These are phyloP conservation scores for Lomographa bimaculata DNA, from an alignment of 2,888 invertebrate genomes.

Conservation along the genomic window DNA sequence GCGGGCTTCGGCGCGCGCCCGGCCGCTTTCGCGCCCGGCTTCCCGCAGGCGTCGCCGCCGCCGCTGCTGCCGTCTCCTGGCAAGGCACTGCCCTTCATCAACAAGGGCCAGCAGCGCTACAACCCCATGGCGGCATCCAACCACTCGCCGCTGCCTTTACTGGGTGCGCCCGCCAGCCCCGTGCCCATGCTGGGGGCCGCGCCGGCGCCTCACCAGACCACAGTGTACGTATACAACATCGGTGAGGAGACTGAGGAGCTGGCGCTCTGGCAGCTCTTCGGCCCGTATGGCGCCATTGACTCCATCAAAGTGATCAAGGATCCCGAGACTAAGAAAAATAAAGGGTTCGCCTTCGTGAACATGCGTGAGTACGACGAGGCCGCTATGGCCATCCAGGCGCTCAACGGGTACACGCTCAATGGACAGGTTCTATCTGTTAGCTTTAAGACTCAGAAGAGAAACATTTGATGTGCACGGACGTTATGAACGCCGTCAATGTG, in stretches of 20 bases:
- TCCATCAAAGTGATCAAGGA: conserved; percentile 82
- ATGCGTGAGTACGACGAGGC: conserved; percentile 83
- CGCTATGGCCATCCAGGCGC: conserved; percentile 79
- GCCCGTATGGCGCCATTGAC: conserved; percentile 80
- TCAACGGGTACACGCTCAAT: conserved; percentile 81
- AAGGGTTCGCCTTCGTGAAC: conserved; percentile 81
- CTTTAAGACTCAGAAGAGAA: conserved; percentile 83
- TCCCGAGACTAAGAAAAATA: conserved; percentile 81
- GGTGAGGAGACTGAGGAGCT: conserved; percentile 81
- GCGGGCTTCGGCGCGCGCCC: conserved; percentile 70
- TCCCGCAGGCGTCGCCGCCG: conserved; percentile 74
- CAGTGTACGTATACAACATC: conserved; percentile 81
- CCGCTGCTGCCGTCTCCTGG: conserved; percentile 77
- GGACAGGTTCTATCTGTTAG: conserved; percentile 83
- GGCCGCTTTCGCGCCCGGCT: conserved; percentile 65
- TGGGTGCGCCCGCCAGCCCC: conserved; percentile 74
- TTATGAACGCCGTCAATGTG: conserved; percentile 71
- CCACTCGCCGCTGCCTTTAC: conserved; percentile 70
- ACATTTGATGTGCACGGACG: conserved; percentile 72
- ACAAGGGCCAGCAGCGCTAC: conserved; percentile 78
- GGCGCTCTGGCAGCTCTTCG: conserved; percentile 79
- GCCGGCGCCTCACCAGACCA: conserved; percentile 72
- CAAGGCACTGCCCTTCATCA: conserved; percentile 79
- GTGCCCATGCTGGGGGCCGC: conserved; percentile 69
- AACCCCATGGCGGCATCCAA: conserved; percentile 78